Percentiles rank a stretch among this genome's conserved stretches.
These are phyloP conservation scores for Orthonychiurus folsomi DNA, from an alignment of 2,888 invertebrate species.

Conservation along the genomic window DNA sequence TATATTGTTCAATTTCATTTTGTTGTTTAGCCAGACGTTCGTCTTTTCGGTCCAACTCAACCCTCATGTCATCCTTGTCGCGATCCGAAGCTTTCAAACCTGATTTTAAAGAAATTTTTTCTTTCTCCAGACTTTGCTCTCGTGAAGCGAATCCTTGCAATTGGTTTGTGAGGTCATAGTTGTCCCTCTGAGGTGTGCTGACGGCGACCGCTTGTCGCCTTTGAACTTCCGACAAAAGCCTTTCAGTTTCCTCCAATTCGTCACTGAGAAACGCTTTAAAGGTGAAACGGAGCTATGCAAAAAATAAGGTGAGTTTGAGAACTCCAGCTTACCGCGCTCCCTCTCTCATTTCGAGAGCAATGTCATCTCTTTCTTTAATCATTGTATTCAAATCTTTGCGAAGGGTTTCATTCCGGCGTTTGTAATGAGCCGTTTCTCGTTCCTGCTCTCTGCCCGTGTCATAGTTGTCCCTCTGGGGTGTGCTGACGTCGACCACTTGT, in stretches of 20 bases:
- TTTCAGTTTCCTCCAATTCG: not conserved
- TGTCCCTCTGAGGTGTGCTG: not conserved
- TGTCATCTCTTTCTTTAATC: slow-evolving; percentile 31
- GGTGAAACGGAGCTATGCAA: too few relatives aligned
- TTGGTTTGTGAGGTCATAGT: not conserved
- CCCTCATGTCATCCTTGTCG: slow-evolving; percentile 33
- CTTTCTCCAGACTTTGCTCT: slow-evolving; percentile 26
- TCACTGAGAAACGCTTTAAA: not conserved
- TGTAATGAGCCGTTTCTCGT: slow-evolving; percentile 26
- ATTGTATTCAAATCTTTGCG: slow-evolving; percentile 30
- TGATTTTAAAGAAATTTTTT: slow-evolving; percentile 22
- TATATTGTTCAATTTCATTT: slow-evolving; percentile 20
- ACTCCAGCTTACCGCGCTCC: too few relatives aligned
- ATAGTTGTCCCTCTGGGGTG: not conserved
- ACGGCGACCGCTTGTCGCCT: not conserved
- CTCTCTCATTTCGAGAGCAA: too few relatives aligned
- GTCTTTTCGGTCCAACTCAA: slow-evolving; percentile 35
- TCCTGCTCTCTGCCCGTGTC: slow-evolving; percentile 33
- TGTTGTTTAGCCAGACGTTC: slow-evolving; percentile 26
- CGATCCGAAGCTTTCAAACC: slow-evolving; percentile 21
- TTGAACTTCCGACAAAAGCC: not conserved
- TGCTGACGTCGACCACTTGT: not conserved
- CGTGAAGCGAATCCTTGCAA: not conserved
- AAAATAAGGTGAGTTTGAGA: too few relatives aligned
- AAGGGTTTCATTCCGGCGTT: slow-evolving; percentile 26